Base-by-base conservation (phyloP, 2,113 vertebrate species). In the Haplochromis burtoni region DNA sequence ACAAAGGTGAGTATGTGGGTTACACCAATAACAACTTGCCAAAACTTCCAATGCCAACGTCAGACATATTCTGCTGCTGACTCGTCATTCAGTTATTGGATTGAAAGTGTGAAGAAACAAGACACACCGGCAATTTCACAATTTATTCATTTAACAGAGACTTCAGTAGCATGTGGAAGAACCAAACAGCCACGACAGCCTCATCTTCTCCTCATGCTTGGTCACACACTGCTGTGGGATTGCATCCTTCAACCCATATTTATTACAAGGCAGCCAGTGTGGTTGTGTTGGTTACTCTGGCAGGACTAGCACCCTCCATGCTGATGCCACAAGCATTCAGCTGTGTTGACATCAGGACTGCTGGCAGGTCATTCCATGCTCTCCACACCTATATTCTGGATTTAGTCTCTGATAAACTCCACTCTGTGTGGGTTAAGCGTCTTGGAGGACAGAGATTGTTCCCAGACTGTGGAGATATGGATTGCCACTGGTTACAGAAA, bases 51-150 rank as follows among this genome's bases (percentile, higher is more conserved):
- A 6, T 19, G 29, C 29, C 9, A 63, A 8, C 3, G 10, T 38
- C 61, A 66, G 33, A 38, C 19, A 13, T 38, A 66, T 66, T 66
- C 61, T 38, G 61, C 19, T 21, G 0, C 19, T 38, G 61, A 66
- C 31, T 38, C 4, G 3, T 66, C 38, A 21, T 38, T 38, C 61
- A 66, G n/a, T 66, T 66, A 66, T 1, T 38, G 61, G 17, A n/a
- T n/a, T 63, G 31, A 2, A 33, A 35, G 10, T 35, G 16, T 0
- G 5, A 33, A 61, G 57, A 33, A 33, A 61, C 16, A 19, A 33
- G 1, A 33, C 29, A 61, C 29, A 33, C 12, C 21, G 0, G 10
- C n/a, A 55, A 55, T 1, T 55, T 55, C 24, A 29, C 54, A 29
- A 5, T 57, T 57, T 57, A 57, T 16, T 63, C 29, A 7, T 8